Conservation (phyloP, 2,797 vertebrate genomes). For the Dallia pectoralis region DNA sequence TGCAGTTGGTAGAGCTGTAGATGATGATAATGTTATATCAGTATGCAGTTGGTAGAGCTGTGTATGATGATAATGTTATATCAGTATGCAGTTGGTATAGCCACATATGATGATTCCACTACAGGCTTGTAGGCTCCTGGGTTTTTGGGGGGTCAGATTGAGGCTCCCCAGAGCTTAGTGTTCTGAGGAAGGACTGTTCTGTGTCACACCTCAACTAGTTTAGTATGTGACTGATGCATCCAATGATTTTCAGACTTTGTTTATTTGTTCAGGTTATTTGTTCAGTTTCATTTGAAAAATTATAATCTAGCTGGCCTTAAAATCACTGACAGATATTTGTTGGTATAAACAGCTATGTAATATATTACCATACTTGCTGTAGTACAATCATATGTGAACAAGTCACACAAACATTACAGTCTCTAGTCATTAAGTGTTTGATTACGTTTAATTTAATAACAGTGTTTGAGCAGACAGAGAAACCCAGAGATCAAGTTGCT, state of each 20-base stretch:
- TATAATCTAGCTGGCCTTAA: neutral
- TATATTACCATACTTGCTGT: neutral
- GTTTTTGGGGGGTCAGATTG: slow-evolving; percentile 21
- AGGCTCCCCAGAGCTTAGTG: neutral
- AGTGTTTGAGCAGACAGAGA: neutral
- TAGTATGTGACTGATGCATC: neutral
- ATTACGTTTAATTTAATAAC: neutral
- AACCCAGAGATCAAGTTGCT: slow-evolving; percentile 23
- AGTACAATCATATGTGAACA: neutral
- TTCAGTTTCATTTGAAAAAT: neutral
- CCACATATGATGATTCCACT: no score
- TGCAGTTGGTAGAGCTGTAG: neutral
- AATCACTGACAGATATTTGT: neutral
- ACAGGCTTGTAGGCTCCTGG: no score
- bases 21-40: neutral
- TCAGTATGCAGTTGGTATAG: no score
- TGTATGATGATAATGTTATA: no score
- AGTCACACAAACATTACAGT: neutral
- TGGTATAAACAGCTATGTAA: neutral
- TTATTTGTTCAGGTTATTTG: neutral
- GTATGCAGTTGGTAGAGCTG: no score
- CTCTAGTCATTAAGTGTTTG: neutral
- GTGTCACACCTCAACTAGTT: slow-evolving; percentile 1
- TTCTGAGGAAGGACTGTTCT: neutral
- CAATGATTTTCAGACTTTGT: neutral